Conservation (phyloP, 2,797 vertebrate genomes). For the Paedocypris micromegethes region DNA sequence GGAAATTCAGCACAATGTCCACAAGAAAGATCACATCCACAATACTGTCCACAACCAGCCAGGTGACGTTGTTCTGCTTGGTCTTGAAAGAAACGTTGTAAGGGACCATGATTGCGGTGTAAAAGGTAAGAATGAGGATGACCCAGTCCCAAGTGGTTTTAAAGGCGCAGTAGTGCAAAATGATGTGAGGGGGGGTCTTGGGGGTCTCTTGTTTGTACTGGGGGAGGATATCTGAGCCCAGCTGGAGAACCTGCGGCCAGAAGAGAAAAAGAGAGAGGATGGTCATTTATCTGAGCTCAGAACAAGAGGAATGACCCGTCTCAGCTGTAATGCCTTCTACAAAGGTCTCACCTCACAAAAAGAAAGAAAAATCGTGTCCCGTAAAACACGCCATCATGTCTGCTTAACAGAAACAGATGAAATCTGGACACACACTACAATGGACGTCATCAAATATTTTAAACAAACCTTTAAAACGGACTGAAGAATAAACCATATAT, state of each 20-base stretch:
- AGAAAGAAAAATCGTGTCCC: constrained; percentile 16
- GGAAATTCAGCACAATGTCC: constrained; percentile 97
- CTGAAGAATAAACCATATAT: neutral
- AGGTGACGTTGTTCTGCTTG: constrained; percentile 98
- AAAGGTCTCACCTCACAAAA: neutral
- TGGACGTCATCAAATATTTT: constrained; percentile 5
- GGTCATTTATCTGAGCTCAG: constrained; percentile 11
- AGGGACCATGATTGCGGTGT: constrained; percentile 98
- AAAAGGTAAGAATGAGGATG: constrained; percentile 98
- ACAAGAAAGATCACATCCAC: constrained; percentile 98
- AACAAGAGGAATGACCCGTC: constrained; percentile 17
- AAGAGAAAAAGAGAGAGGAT: constrained; percentile 2
- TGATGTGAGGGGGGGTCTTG: constrained; percentile 98
- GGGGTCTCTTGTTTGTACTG: constrained; percentile 99
- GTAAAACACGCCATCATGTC: constrained; percentile 14
- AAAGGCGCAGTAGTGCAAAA: constrained; percentile 98
- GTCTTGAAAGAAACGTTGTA: constrained; percentile 99
- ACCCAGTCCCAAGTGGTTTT: constrained; percentile 99
- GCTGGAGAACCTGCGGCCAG: constrained; percentile 83
- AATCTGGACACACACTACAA: constrained; percentile 12
- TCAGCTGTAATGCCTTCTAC: constrained; percentile 5
- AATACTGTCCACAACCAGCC: constrained; percentile 97
- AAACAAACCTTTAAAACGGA: neutral
- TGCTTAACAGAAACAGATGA: constrained; percentile 14
- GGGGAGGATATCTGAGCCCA: constrained; percentile 95